These are phyloP conservation scores for Prunella strophiata DNA, from an alignment of 2,797 vertebrate genomes.

Conservation along the genomic window DNA sequence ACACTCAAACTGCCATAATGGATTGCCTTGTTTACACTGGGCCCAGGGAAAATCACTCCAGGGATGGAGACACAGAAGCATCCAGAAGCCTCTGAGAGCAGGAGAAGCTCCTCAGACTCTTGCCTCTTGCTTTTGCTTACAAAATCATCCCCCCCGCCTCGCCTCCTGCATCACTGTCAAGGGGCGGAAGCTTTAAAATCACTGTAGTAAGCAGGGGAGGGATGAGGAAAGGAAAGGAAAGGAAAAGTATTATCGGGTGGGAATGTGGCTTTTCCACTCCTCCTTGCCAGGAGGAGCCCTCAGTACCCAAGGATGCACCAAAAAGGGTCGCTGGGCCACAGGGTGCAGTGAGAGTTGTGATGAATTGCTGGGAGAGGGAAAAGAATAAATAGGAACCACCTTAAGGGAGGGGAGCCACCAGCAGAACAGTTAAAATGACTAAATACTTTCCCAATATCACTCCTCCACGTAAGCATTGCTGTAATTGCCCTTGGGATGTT, in stretches of 20 bases:
- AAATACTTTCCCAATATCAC: constrained; percentile 67
- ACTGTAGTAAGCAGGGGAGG: background rate
- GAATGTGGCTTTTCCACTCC: background rate
- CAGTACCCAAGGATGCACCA: background rate
- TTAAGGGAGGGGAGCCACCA: constrained; percentile 62
- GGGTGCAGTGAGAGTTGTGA: fast-evolving
- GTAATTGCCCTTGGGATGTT: constrained; percentile 68
- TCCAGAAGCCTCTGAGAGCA: constrained; percentile 14
- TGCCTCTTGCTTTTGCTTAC: constrained; percentile 20
- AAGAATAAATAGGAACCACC: constrained; percentile 51
- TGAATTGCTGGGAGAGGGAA: background rate
- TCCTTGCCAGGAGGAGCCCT: background rate
- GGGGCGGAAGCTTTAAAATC: background rate
- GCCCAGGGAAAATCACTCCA: background rate
- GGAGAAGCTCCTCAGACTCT: background rate
- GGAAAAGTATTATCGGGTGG: background rate
- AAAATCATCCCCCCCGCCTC: background rate
- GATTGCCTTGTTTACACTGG: constrained; percentile 31
- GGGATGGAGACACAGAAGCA: background rate
- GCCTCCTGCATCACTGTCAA: background rate
- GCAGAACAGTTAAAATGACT: constrained; percentile 62
- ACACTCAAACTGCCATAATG: background rate
- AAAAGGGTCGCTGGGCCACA: background rate
- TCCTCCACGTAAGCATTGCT: constrained; percentile 60
- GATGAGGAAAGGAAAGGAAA: constrained; percentile 2